Evolutionary conservation across 2,888 invertebrate species (phyloP).

Genomic region (Callinectes sapidus): DNA sequence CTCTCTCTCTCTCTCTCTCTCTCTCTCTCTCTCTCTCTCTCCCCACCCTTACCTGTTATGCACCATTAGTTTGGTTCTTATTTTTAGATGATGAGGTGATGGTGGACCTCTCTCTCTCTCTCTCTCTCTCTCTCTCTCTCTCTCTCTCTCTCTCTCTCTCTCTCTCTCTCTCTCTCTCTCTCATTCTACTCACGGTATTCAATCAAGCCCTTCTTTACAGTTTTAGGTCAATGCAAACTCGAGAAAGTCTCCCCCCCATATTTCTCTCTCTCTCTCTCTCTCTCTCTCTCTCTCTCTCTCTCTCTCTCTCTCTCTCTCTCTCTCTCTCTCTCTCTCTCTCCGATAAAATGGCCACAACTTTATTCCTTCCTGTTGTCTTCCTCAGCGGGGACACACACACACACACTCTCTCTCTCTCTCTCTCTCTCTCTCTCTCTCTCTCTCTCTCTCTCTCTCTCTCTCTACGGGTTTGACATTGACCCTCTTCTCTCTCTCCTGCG

Average conservation of each 20-base stretch:
- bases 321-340: slow-evolving; percentile 8
- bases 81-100: not conserved
- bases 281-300: slow-evolving; percentile 25
- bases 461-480: slow-evolving; percentile 9
- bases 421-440: not conserved
- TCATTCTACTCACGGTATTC: not conserved
- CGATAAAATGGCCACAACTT: not conserved
- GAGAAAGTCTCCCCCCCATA: not conserved
- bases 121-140: slow-evolving; percentile 35
- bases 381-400: not conserved
- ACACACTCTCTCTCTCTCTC: not conserved
- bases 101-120: slow-evolving; percentile 20
- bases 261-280: slow-evolving; percentile 34
- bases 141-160: not conserved
- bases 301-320: slow-evolving; percentile 21
- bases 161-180: slow-evolving; percentile 19
- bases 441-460: slow-evolving; percentile 24
- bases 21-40: too few relatives aligned
- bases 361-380: not conserved
- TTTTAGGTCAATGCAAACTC: not conserved
- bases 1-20: too few relatives aligned
- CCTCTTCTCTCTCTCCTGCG: not conserved
- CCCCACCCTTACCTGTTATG: not conserved
- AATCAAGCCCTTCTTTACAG: not conserved
- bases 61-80: not conserved